Conservation (phyloP, 2,797 vertebrate genomes). For the Pangasius macronema region DNA sequence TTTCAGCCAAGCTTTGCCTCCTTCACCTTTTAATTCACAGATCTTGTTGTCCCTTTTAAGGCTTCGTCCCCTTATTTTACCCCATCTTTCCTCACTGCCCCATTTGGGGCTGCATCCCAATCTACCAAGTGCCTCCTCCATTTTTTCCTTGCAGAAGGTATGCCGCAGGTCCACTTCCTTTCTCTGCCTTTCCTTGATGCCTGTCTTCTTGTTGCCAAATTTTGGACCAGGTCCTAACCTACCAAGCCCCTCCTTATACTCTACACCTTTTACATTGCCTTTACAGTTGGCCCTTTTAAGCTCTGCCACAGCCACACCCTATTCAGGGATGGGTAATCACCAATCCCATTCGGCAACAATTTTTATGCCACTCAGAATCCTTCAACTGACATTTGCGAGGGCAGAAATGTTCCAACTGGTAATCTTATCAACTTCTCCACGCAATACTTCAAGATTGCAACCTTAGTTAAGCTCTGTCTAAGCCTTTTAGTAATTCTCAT, state of each 20-base stretch:
- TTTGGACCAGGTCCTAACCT: not conserved
- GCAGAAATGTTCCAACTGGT: not conserved
- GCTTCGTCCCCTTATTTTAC: not conserved
- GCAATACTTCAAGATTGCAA: not conserved
- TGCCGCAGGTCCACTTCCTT: not conserved
- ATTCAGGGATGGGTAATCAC: not conserved
- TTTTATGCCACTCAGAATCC: not conserved
- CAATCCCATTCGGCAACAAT: not conserved
- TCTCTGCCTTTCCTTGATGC: not conserved
- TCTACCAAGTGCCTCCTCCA: not conserved
- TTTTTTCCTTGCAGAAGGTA: not conserved
- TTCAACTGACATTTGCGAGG: not conserved
- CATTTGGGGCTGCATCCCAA: not conserved
- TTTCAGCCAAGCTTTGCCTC: not conserved
- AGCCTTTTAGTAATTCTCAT: not conserved
- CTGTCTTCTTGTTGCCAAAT: not conserved
- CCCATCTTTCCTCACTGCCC: not conserved
- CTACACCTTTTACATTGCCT: conserved; percentile 1
- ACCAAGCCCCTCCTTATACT: not conserved
- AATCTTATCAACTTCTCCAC: not conserved
- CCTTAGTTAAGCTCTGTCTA: not conserved
- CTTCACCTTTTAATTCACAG: not conserved
- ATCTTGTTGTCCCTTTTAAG: not conserved
- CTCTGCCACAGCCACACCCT: not conserved
- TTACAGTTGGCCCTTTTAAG: not conserved